Evolutionary conservation across 2,113 vertebrate species (phyloP).

Genomic region (Taurulus bubalis): DNA sequence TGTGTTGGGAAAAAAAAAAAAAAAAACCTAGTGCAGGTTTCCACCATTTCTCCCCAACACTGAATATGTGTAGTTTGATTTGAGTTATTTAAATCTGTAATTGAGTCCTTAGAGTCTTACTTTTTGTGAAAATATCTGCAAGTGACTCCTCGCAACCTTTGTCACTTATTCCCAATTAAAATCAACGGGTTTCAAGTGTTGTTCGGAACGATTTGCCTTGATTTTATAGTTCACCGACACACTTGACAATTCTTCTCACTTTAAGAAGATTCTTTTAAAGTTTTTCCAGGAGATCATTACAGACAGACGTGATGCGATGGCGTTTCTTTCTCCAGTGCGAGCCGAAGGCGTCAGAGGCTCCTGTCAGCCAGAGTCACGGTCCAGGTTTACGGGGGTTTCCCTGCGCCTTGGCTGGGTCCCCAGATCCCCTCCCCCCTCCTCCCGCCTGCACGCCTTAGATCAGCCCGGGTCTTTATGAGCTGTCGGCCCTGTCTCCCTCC

Average conservation of each 20-base stretch:
- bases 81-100: neutral
- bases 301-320: neutral
- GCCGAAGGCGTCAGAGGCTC: too few relatives aligned
- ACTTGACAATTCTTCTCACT: neutral
- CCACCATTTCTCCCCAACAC: too few relatives aligned
- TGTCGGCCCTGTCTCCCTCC: constrained; percentile 54
- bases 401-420: constrained; percentile 27
- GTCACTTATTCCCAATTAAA: neutral
- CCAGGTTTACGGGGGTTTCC: constrained; percentile 60
- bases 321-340: too few relatives aligned
- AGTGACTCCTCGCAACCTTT: neutral
- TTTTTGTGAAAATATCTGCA: neutral
- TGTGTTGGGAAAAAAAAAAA: neutral
- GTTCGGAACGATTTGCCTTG: neutral
- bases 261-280: neutral
- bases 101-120: neutral
- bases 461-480: constrained; percentile 61
- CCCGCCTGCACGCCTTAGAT: constrained; percentile 35
- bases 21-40: neutral
- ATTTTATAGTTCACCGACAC: too few relatives aligned
- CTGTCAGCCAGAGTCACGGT: constrained; percentile 62
- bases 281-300: neutral
- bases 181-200: neutral
- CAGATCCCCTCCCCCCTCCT: neutral
- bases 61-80: neutral